Evolutionary conservation across 2,113 vertebrate genomes (phyloP).

Genomic region (Ailurus styani): DNA sequence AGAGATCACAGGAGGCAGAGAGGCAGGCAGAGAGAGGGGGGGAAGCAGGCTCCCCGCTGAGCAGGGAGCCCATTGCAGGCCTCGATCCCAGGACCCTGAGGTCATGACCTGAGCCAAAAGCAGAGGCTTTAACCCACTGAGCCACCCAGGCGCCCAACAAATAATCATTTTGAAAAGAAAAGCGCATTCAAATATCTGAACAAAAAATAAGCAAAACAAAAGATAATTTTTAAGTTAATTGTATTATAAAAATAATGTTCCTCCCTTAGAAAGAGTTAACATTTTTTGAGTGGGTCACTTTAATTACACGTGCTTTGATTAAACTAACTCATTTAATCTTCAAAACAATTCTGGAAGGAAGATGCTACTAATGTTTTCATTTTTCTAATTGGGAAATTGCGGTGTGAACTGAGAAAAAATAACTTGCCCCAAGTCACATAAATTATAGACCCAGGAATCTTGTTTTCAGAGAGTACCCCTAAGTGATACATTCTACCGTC

Average conservation of each 20-base stretch:
- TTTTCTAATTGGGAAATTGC: background rate
- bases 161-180: no score
- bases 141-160: no score
- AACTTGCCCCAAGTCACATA: background rate
- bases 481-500: background rate
- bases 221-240: no score
- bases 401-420: background rate
- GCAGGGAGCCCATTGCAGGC: no score
- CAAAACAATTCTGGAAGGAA: background rate
- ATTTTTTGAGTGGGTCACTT: background rate
- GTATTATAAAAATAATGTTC: no score
- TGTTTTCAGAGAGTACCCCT: background rate
- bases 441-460: background rate
- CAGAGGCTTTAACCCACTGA: no score
- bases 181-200: background rate
- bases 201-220: background rate
- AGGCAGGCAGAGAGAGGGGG: no score
- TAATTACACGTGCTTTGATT: background rate
- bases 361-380: background rate
- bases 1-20: no score
- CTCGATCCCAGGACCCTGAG: no score
- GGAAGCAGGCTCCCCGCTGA: no score
- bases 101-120: no score
- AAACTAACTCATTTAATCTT: background rate
- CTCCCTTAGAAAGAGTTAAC: background rate